phyloP scores from a whole-genome alignment of 2,113 vertebrate species.

The Microtus pennsylvanicus region DNA sequence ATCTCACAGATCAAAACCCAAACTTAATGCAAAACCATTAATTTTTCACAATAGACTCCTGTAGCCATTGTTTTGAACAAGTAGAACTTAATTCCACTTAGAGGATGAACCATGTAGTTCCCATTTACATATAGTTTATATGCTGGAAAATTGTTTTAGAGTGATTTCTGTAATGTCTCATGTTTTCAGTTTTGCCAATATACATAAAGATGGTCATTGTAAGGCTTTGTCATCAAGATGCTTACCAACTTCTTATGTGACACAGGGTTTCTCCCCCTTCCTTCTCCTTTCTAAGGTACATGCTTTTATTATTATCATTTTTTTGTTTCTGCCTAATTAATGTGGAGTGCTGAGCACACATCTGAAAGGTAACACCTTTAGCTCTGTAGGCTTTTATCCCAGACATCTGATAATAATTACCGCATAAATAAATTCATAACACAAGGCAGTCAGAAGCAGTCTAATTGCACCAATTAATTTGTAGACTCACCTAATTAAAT shows the following conservation, averaged over 20 bases:
- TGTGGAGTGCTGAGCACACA: constrained; percentile 52
- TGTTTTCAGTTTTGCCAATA: constrained; percentile 32
- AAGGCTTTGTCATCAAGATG: constrained; percentile 53
- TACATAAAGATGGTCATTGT: constrained; percentile 36
- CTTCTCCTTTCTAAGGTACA: background rate
- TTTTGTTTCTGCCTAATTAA: constrained; percentile 63
- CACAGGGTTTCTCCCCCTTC: background rate
- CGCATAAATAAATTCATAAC: constrained; percentile 83
- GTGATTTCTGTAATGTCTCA: constrained; percentile 33
- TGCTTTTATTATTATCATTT: constrained; percentile 33
- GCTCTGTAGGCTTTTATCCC: constrained; percentile 80
- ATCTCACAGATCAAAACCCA: constrained; percentile 3
- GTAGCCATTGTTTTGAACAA: background rate
- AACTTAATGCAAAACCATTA: constrained; percentile 10
- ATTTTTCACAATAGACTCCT: background rate
- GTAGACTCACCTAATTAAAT: constrained; percentile 83
- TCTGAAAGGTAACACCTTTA: constrained; percentile 78
- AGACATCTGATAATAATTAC: constrained; percentile 81
- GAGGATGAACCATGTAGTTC: background rate
- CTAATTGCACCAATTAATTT: constrained; percentile 85
- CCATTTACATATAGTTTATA: constrained; percentile 30
- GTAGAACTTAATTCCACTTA: background rate
- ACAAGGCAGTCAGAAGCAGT: constrained; percentile 77
- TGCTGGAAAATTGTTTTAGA: background rate
- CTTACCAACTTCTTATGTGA: background rate